Evolutionary conservation across 2,888 invertebrate genomes (phyloP), one percentile per base, ranked within the genome.

Genomic region (Drosophila falleni): DNA sequence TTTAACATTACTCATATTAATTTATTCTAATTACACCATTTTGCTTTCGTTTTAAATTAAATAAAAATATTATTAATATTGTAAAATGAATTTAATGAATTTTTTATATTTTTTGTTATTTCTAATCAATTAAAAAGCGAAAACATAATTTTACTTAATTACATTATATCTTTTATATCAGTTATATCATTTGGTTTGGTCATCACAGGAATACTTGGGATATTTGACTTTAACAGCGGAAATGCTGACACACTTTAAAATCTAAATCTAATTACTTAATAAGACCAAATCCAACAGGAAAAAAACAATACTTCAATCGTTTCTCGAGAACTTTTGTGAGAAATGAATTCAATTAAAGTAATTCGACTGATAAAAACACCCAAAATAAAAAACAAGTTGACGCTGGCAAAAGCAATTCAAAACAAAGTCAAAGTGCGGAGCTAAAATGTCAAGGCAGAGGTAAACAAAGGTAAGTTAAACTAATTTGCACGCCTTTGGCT

Each of bases 331-430:
- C 46, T 50, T 67, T 46, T 49, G 37, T 39, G 5, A 51, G 33
- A 63, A 65, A 46, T 64, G 44, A 81, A 79, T 81, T 80, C 71
- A 81, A 81, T 79, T 80, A 79, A 81, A 71, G 73, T 81, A 76
- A 77, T 81, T 81, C 67, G 60, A 53, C 70, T 60, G 69, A 73
- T 69, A 49, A 69, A 59, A 62, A 69, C 62, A 74, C 39, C 19
- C 47, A 31, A 51, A 71, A 37, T n/a, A 41, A 31, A 55, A 63
- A 35, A 51, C 42, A 33, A 53, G 56, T 53, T 46, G 39, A 62
- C 42, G 23, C 8, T 37, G 49, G 19, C 46, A 66, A 56, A 54
- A 59, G 53, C 51, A 66, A 41, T 35, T 16, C 9, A 41, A 61
- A 62, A 46, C 19, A 61, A 35, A 15, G 29, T 49, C 35, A 33